Base-by-base conservation (phyloP, 30 jellyfish, hydroid and myxozoan genomes). In the Nemopilema nomurai region DNA sequence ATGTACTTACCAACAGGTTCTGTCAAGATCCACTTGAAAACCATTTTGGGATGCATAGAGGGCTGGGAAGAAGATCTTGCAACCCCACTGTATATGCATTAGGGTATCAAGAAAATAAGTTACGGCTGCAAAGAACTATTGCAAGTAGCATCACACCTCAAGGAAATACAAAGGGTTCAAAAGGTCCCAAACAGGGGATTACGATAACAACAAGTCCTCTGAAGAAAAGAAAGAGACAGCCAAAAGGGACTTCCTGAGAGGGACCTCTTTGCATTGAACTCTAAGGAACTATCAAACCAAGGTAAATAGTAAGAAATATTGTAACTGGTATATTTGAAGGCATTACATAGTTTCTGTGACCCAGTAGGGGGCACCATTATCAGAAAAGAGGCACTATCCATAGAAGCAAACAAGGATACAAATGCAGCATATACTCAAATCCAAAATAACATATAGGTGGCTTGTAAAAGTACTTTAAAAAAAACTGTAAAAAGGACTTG, bases 1-100 rank as follows among this genome's bases (percentile, higher is more conserved):
- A 73, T 74, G 89, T 85, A 53, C 75, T 85, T 8, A 74, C 88
- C 33, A 73, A 85, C 73, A 51, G 79, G 63, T 76, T 86, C 68
- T 16, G 74, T 62, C 96, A 86, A 51, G 96, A 86, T 69, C 76
- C 80, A 7, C 79, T 86, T 20, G 96, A 86, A 49, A 85, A 86
- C 76, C 81, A 76, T 30, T 86, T 86, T 69, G 96, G 96, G 50
- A 21, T 22, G 31, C 96, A 86, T 51, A 49, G 90, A 20, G 84
- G 90, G 20, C 71, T 86, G 24, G 96, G 90, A 6, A 49, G 90
- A 41, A 62, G 96, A 51, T 68, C 77, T 26, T 33, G 67, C 74
- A 77, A 86, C 57, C 96, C 90, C 27, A 77, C 90, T 51, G 70
- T 77, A 18, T 29, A 74, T 23, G 81, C 76, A 51, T 49, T 86